These are phyloP conservation scores for Caenorhabditis doughertyi DNA, from an alignment of 2,888 invertebrate genomes.

Conservation along the genomic window DNA sequence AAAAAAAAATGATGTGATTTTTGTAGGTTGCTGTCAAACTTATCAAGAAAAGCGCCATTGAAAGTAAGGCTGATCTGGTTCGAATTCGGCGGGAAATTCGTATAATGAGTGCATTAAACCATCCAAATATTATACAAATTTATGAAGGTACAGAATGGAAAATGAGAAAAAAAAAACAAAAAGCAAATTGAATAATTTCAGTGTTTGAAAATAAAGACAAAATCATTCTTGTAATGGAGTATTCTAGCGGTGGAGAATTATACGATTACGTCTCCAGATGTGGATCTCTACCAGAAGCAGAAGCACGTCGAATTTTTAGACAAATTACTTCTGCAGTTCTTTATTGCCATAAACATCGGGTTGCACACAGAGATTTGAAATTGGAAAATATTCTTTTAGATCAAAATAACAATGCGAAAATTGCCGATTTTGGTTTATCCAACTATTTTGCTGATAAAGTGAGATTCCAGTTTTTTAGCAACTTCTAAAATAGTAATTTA, in stretches of 20 bases:
- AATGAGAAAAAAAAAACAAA: not conserved
- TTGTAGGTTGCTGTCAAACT: slow-evolving; percentile 92
- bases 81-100: slow-evolving; percentile 97
- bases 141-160: slow-evolving; percentile 90
- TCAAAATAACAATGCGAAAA: slow-evolving; percentile 85
- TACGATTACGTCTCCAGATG: slow-evolving; percentile 93
- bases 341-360: slow-evolving; percentile 92
- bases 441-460: slow-evolving; percentile 88
- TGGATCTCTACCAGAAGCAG: slow-evolving; percentile 88
- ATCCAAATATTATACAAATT: slow-evolving; percentile 99
- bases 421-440: slow-evolving; percentile 98
- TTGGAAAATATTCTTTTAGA: slow-evolving; percentile 85
- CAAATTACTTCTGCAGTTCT: slow-evolving; percentile 97
- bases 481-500: not conserved
- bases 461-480: not conserved
- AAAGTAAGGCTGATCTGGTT: slow-evolving; percentile 92
- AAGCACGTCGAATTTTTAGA: slow-evolving; percentile 94
- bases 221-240: slow-evolving; percentile 99
- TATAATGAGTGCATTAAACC: slow-evolving; percentile 97
- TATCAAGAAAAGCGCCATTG: slow-evolving; percentile 84
- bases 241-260: slow-evolving; percentile 97
- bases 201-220: slow-evolving; percentile 99
- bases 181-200: too few relatives aligned
- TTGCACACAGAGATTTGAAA: slow-evolving; percentile 85
- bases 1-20: slow-evolving; percentile 66